A percentile compares a stretch with the other conserved stretches of the same genome.
phyloP scores from a whole-genome alignment of 2,888 invertebrate genomes.

The Altica lythri region DNA sequence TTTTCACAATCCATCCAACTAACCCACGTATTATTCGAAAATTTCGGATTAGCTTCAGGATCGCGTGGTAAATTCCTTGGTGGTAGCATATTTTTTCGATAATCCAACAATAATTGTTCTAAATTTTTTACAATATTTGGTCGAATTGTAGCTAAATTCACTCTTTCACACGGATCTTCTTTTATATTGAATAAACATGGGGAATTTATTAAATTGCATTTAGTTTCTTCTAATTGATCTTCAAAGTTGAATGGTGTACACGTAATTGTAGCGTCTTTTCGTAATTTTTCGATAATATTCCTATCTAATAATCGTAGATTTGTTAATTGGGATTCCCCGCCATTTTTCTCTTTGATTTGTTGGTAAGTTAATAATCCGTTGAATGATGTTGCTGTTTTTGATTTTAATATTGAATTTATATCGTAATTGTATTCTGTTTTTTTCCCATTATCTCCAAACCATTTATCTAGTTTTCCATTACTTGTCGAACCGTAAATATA shows the following conservation, averaged over 20 bases:
- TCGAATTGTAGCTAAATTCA: constrained; percentile 56
- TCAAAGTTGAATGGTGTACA: constrained; percentile 44
- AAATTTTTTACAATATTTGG: constrained; percentile 56
- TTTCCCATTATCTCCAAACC: constrained; percentile 58
- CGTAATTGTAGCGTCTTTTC: constrained; percentile 48
- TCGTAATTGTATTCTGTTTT: constrained; percentile 54
- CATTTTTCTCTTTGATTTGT: constrained; percentile 56
- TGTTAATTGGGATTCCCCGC: constrained; percentile 36
- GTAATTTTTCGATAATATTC: constrained; percentile 40
- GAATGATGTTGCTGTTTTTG: constrained; percentile 58
- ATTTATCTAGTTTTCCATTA: constrained; percentile 50
- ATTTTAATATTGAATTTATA: constrained; percentile 55
- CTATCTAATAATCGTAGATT: no score
- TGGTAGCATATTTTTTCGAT: constrained; percentile 55
- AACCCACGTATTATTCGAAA: constrained; percentile 64
- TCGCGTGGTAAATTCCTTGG: constrained; percentile 58
- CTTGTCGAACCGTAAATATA: constrained; percentile 63
- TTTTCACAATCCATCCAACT: constrained; percentile 65
- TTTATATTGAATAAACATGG: constrained; percentile 61
- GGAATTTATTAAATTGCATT: constrained; percentile 50
- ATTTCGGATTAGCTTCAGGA: constrained; percentile 59
- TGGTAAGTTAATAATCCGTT: constrained; percentile 57
- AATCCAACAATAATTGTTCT: constrained; percentile 55
- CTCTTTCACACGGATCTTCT: constrained; percentile 61
- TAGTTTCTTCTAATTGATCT: constrained; percentile 42